Evolutionary conservation across 2,888 invertebrate genomes (phyloP), one percentile per base, ranked within the genome.

Genomic region (Eupithecia subumbrata): DNA sequence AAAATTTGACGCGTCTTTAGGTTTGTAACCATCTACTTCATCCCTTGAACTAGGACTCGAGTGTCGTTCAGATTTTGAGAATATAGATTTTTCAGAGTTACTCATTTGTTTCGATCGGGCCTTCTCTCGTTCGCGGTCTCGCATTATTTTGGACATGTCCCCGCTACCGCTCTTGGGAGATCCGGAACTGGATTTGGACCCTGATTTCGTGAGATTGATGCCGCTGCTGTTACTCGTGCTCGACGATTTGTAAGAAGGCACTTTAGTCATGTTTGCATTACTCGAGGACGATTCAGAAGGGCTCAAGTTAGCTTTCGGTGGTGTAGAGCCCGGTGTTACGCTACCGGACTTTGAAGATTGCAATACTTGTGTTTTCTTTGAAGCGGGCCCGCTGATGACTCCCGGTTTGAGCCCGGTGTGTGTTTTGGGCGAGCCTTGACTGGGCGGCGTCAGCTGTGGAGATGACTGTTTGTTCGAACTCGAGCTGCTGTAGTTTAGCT

Each of bases 361-460:
- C 83, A 95, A 92, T 71, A 95, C 96, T 83, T 97, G 96, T 34
- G 97, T 96, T 88, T 97, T 98, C 87, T 97, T 97, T 0, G 97
- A 98, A 5, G 98, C 98, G 0, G 98, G 98, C 0, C 98, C 98
- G 83, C 98, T 97, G 82, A 97, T 97, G 0, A 98, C 98, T 0
- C 98, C 98, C 0, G 98, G 97, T 86, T 98, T 98, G 0, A 97
- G 91, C 0, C 98, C 98, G 0, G 98, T 97, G 86, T 97, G 97
- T 7, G 97, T 97, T 90, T 97, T 97, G 0, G 96, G 97, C 0
- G 97, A 97, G n/a, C 96, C 96, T 76, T 96, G 95, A 76, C 95
- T 95, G 60, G 95, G 93, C 18, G 92, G 91, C 73, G 94, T 95
- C 64, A 95, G 87, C 77, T 93, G 92, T 37, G 94, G 94, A 18